Percentiles rank a stretch among this genome's conserved stretches.
phyloP scores from a whole-genome alignment of 64 coral and sea anemone genomes.

The Stichodactyla helianthus region DNA sequence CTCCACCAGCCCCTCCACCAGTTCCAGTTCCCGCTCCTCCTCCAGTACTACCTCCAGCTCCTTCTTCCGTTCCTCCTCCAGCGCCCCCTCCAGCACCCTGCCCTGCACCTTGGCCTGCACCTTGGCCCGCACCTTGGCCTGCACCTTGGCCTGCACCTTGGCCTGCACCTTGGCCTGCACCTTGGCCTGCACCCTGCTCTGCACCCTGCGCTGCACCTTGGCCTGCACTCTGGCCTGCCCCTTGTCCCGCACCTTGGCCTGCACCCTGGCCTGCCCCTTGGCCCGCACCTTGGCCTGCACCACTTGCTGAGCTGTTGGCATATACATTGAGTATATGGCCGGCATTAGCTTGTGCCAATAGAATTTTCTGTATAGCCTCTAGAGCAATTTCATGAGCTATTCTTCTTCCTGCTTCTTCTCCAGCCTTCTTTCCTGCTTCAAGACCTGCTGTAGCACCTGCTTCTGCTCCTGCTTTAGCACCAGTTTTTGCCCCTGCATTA shows the following conservation, averaged over 20 bases:
- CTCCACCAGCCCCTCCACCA: neutral
- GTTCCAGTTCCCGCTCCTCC: neutral
- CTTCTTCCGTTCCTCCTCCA: neutral
- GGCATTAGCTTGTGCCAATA: slow-evolving; percentile 48
- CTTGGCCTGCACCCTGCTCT: neutral
- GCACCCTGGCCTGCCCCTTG: slow-evolving; percentile 29
- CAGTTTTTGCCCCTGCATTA: slow-evolving; percentile 70
- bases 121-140: neutral
- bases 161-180: neutral
- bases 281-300: slow-evolving; percentile 21
- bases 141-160: neutral
- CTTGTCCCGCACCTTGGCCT: neutral
- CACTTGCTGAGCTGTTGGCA: slow-evolving; percentile 16
- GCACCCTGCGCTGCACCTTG: neutral
- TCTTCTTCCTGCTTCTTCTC: slow-evolving; percentile 64
- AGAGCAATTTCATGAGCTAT: slow-evolving; percentile 77
- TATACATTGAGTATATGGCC: slow-evolving; percentile 69
- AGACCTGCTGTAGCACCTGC: slow-evolving; percentile 78
- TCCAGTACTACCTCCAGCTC: slow-evolving; percentile 8
- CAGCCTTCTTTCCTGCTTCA: slow-evolving; percentile 79
- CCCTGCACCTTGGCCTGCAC: neutral
- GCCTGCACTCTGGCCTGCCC: neutral
- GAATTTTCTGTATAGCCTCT: slow-evolving; percentile 74
- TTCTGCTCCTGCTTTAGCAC: slow-evolving; percentile 73
- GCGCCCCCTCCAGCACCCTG: neutral